Conservation (phyloP, 2,797 vertebrate species). For the Sebastes kiyomatsui region DNA sequence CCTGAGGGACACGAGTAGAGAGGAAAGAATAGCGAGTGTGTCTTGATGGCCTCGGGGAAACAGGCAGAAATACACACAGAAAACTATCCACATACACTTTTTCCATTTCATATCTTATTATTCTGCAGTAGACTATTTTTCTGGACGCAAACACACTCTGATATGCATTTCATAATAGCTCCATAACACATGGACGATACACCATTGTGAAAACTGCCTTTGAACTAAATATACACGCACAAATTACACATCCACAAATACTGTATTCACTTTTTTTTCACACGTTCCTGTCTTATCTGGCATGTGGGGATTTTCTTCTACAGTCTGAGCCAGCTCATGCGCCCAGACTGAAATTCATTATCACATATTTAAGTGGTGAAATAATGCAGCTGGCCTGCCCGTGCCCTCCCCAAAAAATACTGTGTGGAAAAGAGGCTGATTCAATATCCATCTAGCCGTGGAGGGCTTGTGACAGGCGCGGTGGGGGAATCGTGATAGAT, state of each 20-base stretch:
- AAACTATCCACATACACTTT: not conserved
- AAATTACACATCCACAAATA: constrained; percentile 3
- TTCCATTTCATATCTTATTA: constrained; percentile 1
- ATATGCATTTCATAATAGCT: not conserved
- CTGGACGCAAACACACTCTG: not conserved
- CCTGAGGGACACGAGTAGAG: not conserved
- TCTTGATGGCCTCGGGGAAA: not conserved
- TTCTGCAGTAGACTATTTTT: not conserved
- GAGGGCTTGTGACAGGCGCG: constrained; percentile 28
- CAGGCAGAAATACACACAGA: not conserved
- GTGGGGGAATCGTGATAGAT: constrained; percentile 50
- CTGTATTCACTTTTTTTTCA: not conserved
- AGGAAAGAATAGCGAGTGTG: not conserved
- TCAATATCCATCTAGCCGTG: constrained; percentile 26
- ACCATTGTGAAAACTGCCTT: not conserved
- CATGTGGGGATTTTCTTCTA: constrained; percentile 5
- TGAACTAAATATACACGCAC: constrained; percentile 10
- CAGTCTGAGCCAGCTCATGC: not conserved
- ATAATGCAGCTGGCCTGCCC: not conserved
- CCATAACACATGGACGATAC: not conserved
- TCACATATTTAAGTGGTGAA: constrained; percentile 14
- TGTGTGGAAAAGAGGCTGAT: not conserved
- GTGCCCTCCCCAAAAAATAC: not conserved
- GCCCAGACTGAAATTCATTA: not conserved
- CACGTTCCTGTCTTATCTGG: constrained; percentile 7